phyloP scores from a whole-genome alignment of 2,888 invertebrate genomes.

The Diaperis boleti region DNA sequence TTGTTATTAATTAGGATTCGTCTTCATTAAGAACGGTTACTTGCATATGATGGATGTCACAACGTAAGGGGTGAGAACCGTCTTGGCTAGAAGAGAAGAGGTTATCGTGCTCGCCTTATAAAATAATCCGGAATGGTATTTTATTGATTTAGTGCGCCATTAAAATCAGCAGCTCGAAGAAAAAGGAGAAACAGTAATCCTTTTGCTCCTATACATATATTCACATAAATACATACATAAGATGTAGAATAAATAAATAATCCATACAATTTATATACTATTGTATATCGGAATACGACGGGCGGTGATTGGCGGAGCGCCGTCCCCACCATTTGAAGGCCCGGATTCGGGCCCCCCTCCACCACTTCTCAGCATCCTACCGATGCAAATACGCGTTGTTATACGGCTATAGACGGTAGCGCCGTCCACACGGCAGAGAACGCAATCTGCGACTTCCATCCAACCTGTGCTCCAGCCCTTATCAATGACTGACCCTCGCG shows the following conservation, averaged over 20 bases:
- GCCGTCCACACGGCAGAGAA: slow-evolving; percentile 55
- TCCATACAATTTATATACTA: slow-evolving; percentile 68
- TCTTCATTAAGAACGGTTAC: slow-evolving; percentile 26
- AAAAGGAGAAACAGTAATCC: slow-evolving; percentile 57
- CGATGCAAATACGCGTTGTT: slow-evolving; percentile 64
- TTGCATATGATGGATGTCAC: slow-evolving; percentile 14
- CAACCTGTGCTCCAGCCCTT: slow-evolving; percentile 39
- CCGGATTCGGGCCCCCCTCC: slow-evolving; percentile 61
- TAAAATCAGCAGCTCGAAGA: slow-evolving; percentile 55
- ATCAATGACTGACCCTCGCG: slow-evolving; percentile 47
- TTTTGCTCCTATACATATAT: slow-evolving; percentile 63
- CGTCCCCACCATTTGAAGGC: slow-evolving; percentile 56
- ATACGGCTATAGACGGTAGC: slow-evolving; percentile 64
- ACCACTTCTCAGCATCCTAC: slow-evolving; percentile 60
- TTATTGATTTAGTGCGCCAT: slow-evolving; percentile 60
- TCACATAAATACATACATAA: slow-evolving; percentile 67
- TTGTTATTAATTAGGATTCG: slow-evolving; percentile 19
- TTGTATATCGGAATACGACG: slow-evolving; percentile 64
- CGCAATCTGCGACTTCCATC: slow-evolving; percentile 37
- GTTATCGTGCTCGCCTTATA: slow-evolving; percentile 13
- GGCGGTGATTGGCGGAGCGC: slow-evolving; percentile 56
- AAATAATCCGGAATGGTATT: slow-evolving; percentile 51
- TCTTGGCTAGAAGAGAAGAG: neutral
- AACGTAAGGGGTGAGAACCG: slow-evolving; percentile 1
- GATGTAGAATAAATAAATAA: slow-evolving; percentile 68